phyloP scores from a whole-genome alignment of 1,140 invertebrate species.

The Chymomyza costata region DNA sequence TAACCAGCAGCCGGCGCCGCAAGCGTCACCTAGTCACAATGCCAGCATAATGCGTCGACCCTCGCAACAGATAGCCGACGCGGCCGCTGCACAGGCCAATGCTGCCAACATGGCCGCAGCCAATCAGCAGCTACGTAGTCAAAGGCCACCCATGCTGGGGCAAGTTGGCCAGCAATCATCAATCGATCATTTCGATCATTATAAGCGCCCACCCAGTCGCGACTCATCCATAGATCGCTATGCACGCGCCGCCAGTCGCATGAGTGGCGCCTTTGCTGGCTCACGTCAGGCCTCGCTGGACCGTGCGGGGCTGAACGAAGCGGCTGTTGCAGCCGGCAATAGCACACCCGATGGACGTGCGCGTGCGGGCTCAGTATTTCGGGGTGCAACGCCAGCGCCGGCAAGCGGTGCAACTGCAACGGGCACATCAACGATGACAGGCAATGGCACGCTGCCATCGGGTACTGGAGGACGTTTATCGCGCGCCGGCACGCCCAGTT shows the following conservation, averaged over 20 bases:
- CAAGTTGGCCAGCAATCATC: slow-evolving; percentile 78
- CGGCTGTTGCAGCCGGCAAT: slow-evolving; percentile 75
- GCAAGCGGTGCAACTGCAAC: slow-evolving; percentile 17
- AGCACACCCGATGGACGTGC: slow-evolving; percentile 77
- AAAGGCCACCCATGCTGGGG: slow-evolving; percentile 76
- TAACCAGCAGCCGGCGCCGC: slow-evolving; percentile 45
- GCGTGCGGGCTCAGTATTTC: slow-evolving; percentile 77
- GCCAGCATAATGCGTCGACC: slow-evolving; percentile 52
- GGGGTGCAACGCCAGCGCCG: slow-evolving; percentile 59
- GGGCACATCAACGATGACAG: slow-evolving; percentile 61
- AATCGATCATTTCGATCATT: slow-evolving; percentile 91
- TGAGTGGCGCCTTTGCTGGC: slow-evolving; percentile 76
- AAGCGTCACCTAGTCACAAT: slow-evolving; percentile 55
- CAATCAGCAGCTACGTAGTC: slow-evolving; percentile 75
- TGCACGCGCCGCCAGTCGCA: slow-evolving; percentile 78
- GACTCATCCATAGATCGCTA: slow-evolving; percentile 92
- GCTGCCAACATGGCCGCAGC: slow-evolving; percentile 32
- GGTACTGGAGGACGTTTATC: slow-evolving; percentile 74
- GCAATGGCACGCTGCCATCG: slow-evolving; percentile 77
- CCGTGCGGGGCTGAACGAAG: slow-evolving; percentile 73
- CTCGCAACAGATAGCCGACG: slow-evolving; percentile 51
- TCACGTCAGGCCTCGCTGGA: slow-evolving; percentile 88
- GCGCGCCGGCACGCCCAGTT: slow-evolving; percentile 75
- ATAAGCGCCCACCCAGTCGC: slow-evolving; percentile 90
- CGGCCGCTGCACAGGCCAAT: slow-evolving; percentile 6